Evolutionary conservation across 2,797 vertebrate species (phyloP).

Genomic region (Sphenodon punctatus): DNA sequence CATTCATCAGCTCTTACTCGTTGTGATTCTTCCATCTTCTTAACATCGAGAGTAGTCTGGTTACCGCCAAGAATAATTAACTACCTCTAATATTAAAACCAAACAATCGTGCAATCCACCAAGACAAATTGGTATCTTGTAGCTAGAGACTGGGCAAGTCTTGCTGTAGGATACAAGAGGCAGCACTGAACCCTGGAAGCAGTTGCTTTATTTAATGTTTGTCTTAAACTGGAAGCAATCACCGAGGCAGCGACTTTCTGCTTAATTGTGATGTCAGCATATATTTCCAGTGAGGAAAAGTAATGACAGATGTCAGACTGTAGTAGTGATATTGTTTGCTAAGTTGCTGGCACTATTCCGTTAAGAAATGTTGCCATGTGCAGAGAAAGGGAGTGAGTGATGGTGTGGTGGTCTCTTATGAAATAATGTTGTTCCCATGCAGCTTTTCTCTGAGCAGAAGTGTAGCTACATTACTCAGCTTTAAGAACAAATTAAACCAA

Average conservation of each 20-base stretch:
- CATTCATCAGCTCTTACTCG: not conserved
- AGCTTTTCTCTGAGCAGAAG: not conserved
- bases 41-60: not conserved
- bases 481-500: not conserved
- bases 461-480: not conserved
- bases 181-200: not conserved
- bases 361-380: not conserved
- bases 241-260: not conserved
- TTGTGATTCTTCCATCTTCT: not conserved
- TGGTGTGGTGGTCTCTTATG: not conserved
- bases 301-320: not conserved
- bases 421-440: not conserved
- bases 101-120: not conserved
- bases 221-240: not conserved
- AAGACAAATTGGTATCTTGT: not conserved
- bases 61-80: not conserved
- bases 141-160: not conserved
- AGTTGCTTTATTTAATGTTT: not conserved
- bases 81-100: not conserved
- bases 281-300: not conserved
- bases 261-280: not conserved
- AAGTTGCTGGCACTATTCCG: not conserved
- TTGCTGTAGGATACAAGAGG: not conserved
- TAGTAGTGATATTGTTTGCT: not conserved
- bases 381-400: not conserved